Evolutionary conservation across 2,797 vertebrate genomes (phyloP).

Genomic region (Syngnathus rostellatus): DNA sequence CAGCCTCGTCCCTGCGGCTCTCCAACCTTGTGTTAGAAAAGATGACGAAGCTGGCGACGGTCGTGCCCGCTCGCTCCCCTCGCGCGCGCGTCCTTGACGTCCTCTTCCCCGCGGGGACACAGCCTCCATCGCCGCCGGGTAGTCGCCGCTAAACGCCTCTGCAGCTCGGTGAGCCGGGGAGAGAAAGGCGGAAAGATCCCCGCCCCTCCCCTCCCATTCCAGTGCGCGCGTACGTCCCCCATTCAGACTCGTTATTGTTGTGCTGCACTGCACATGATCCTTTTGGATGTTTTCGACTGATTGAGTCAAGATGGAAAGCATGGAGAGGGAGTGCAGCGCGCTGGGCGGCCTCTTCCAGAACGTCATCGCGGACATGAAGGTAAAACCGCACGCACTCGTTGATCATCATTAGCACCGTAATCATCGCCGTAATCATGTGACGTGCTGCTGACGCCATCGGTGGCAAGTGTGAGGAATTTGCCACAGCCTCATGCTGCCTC

Average conservation of each 20-base stretch:
- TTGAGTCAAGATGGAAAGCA: conserved; percentile 76
- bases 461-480: background rate
- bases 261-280: background rate
- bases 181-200: background rate
- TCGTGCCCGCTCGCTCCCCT: background rate
- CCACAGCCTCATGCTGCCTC: background rate
- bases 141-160: conserved; percentile 8
- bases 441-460: background rate
- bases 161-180: conserved; percentile 22
- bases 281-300: background rate
- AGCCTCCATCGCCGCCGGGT: background rate
- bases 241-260: background rate
- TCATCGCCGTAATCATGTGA: background rate
- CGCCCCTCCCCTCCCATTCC: background rate
- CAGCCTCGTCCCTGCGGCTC: conserved; percentile 18
- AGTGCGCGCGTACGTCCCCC: background rate
- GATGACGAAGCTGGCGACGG: background rate
- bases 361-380: conserved; percentile 95
- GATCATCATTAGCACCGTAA: background rate
- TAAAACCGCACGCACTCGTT: conserved; percentile 45
- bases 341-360: conserved; percentile 93
- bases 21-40: background rate
- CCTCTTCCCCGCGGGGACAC: conserved; percentile 9
- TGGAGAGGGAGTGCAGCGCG: conserved; percentile 91
- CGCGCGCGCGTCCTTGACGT: conserved; percentile 20